Conservation (phyloP, 2,113 vertebrate species). For the Salvelinus sp. region DNA sequence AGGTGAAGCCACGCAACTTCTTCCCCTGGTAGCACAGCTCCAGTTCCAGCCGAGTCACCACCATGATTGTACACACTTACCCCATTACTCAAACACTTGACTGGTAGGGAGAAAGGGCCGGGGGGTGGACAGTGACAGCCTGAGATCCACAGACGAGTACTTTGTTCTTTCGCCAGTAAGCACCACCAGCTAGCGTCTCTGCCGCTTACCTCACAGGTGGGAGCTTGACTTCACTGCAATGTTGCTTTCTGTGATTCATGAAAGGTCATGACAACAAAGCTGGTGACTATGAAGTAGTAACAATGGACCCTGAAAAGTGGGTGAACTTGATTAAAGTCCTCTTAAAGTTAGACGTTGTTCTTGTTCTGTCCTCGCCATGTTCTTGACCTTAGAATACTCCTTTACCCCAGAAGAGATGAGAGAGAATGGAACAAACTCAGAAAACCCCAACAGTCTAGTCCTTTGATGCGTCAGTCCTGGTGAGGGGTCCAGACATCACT, state of each 20-base stretch:
- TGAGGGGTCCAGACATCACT: constrained; percentile 42
- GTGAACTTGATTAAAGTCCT: background rate
- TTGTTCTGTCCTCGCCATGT: background rate
- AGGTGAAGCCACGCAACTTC: constrained; percentile 87
- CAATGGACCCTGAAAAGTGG: background rate
- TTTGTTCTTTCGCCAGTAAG: background rate
- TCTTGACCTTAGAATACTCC: background rate
- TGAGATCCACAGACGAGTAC: background rate
- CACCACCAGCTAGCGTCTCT: background rate
- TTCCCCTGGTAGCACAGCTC: constrained; percentile 84
- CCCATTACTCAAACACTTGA: background rate
- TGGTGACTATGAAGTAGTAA: background rate
- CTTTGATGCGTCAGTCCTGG: constrained; percentile 58
- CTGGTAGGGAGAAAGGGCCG: background rate
- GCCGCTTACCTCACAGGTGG: background rate
- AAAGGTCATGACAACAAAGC: background rate
- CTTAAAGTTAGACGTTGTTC: background rate
- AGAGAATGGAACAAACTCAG: constrained; percentile 7
- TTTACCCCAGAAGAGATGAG: constrained; percentile 8
- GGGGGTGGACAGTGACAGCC: background rate
- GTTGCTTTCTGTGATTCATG: background rate
- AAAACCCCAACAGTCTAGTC: constrained; percentile 17
- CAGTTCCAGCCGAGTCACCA: constrained; percentile 85
- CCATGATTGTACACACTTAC: constrained; percentile 70
- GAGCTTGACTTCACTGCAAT: background rate